Conservation (phyloP, 2,797 vertebrate species). For the Ficedula albicollis region DNA sequence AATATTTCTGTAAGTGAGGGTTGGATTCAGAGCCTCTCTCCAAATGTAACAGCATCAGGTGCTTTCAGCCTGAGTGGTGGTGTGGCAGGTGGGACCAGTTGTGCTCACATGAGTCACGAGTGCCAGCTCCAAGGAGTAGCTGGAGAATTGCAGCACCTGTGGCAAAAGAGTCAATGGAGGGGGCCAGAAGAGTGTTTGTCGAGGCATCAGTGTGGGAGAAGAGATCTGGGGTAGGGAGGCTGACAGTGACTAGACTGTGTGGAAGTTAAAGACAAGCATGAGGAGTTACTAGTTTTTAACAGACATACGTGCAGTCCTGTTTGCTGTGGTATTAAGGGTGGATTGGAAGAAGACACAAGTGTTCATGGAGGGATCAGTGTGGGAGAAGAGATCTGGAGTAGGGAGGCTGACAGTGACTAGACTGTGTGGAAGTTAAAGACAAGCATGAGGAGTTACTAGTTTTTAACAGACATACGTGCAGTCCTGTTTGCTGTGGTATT, state of each 20-base stretch:
- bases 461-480: neutral
- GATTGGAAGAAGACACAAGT: neutral
- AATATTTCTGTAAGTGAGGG: neutral
- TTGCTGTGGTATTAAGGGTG: neutral
- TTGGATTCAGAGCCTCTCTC: neutral
- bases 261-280: neutral
- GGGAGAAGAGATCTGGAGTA: neutral
- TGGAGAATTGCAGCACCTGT: neutral
- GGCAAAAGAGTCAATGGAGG: neutral
- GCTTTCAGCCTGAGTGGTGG: neutral
- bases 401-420: neutral
- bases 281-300: neutral
- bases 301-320: rapidly evolving
- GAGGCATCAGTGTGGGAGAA: neutral
- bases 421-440: neutral
- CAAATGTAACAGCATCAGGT: neutral
- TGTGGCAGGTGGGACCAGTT: constrained; percentile 6
- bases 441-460: neutral
- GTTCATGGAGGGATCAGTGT: neutral
- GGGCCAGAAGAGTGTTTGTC: neutral
- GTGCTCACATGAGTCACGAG: neutral
- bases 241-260: neutral
- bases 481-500: neutral
- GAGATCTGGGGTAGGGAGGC: neutral
- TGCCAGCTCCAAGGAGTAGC: neutral